phyloP scores from a whole-genome alignment of 2,797 vertebrate species.

The Varecia variegata region DNA sequence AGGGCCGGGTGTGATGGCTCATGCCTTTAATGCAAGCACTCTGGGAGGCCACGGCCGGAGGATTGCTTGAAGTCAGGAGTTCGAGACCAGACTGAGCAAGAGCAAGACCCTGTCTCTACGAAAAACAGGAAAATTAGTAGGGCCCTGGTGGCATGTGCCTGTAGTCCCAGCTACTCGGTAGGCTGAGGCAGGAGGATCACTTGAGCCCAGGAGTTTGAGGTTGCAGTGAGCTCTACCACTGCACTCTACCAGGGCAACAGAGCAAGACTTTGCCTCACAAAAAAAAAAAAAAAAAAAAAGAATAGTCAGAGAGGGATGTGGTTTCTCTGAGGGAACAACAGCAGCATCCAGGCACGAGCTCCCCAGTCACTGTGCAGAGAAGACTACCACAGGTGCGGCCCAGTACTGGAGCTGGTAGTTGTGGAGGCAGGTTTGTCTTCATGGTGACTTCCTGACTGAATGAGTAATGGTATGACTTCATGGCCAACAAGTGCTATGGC shows the following conservation, averaged over 20 bases:
- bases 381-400: not conserved
- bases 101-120: not conserved
- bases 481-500: not conserved
- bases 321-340: not conserved
- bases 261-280: not conserved
- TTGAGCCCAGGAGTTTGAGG: not conserved
- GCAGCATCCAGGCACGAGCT: not conserved
- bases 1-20: not conserved
- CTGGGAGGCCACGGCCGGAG: not conserved
- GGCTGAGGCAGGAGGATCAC: not conserved
- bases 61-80: not conserved
- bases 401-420: not conserved
- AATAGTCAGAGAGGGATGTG: not conserved
- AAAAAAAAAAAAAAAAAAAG: not conserved
- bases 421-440: not conserved
- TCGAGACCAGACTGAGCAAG: not conserved
- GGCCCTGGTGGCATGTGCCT: not conserved
- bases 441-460: not conserved
- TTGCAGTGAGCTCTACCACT: not conserved
- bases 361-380: not conserved
- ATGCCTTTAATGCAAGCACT: not conserved
- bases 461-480: not conserved
- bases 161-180: not conserved
- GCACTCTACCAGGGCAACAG: not conserved
- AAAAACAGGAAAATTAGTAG: not conserved